Base-by-base conservation (phyloP, 2,797 vertebrate species). In the Sebastes oblongus region DNA sequence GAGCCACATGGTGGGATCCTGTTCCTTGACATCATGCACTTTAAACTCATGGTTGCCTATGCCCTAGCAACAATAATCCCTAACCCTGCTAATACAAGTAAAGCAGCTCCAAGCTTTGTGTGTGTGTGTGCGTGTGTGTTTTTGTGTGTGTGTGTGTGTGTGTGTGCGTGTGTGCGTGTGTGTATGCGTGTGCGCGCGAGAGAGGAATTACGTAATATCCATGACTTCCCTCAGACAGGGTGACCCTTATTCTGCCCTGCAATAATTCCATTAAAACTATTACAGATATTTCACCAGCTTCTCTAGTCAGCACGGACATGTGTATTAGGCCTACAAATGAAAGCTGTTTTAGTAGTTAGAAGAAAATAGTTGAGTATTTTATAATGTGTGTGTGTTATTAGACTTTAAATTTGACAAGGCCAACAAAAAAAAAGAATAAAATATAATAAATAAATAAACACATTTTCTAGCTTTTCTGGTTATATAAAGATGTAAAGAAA, bases 61-160 rank as follows among this genome's bases (percentile, higher is more conserved):
- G 83, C 82, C 82, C 83, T 86, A 56, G 8, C 76, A 81, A 72
- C 75, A 72, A 73, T 93, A 94, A 95, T 94, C 94, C 88, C 60
- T 80, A 83, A 89, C 81, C 85, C 75, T 82, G 85, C 83, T 92
- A 93, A 94, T 93, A 88, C 91, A 89, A 77, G 87, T 85, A 90
- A 94, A 95, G 88, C 87, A 61, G 86, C 82, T 90, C 75, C 71
- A 84, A 86, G 90, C 91, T 72, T 66, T 87, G 84, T 83, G 82
- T 80, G 24, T 71, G 56, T 72, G 85, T 82, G 69, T 24, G 68
- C 20, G 52, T 72, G 30, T 76, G 61, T 59, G 34, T 22, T 39
- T 16, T 84, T 80, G 68, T 22, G 52, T 72, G 30, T 76, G 61
- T 59, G 34, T 22, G 18, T 64, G 36, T 20, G 16, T 30, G 52